Conservation (phyloP, 2,888 invertebrate species). For the Tachystola acroxantha region DNA sequence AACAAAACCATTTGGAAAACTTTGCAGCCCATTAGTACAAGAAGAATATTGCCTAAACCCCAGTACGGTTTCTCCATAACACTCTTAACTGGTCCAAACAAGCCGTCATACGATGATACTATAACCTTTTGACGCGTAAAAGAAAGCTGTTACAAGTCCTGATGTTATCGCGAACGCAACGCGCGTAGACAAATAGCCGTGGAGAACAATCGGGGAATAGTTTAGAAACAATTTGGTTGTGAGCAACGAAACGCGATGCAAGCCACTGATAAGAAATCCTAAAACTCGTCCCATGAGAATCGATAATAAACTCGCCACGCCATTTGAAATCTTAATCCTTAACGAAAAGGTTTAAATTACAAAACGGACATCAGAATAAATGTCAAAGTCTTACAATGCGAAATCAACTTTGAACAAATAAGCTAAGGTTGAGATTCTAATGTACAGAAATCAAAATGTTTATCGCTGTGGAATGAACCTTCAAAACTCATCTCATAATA, state of each 20-base stretch:
- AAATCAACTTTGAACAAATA: background rate
- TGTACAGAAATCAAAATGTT: background rate
- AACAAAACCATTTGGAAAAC: too few relatives aligned
- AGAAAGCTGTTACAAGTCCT: conserved; percentile 19
- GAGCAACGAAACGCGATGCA: conserved; percentile 66
- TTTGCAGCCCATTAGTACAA: too few relatives aligned
- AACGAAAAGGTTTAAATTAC: background rate
- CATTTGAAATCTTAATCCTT: background rate
- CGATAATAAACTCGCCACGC: background rate
- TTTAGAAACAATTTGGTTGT: conserved; percentile 72
- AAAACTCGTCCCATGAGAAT: conserved; percentile 15
- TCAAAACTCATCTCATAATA: conserved; percentile 70
- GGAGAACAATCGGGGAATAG: conserved; percentile 69
- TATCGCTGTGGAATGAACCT: conserved; percentile 18
- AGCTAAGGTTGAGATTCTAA: background rate
- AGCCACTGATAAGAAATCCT: conserved; percentile 39
- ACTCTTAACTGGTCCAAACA: too few relatives aligned
- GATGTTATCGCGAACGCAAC: conserved; percentile 58
- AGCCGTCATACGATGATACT: background rate
- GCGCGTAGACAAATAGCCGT: conserved; percentile 72
- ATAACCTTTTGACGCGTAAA: conserved; percentile 5
- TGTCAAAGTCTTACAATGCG: background rate
- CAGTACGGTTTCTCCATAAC: too few relatives aligned
- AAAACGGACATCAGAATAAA: background rate
- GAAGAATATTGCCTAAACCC: too few relatives aligned